Percentiles rank a stretch among this genome's conserved stretches.
Conservation (phyloP, 1,140 invertebrate genomes). For the Lutraria rhynchaena region DNA sequence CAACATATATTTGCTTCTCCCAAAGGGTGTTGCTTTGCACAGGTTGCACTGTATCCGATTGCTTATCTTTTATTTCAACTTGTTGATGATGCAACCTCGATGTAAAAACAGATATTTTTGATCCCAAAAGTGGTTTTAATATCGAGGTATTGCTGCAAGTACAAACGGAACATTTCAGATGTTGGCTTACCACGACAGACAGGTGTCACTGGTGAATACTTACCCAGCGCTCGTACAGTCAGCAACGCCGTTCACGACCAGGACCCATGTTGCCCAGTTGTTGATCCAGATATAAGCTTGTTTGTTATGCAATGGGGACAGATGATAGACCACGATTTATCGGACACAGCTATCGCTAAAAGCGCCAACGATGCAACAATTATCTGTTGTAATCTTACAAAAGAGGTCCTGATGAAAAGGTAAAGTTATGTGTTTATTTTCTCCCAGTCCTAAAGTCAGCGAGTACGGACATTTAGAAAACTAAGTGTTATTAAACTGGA, state of each 20-base stretch:
- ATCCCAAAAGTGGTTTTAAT: no score
- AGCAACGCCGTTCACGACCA: constrained; percentile 52
- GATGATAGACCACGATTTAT: constrained; percentile 59
- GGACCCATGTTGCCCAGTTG: constrained; percentile 51
- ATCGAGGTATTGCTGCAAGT: no score
- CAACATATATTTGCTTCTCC: no score
- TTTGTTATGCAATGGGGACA: constrained; percentile 61
- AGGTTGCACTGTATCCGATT: no score
- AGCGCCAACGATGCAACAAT: constrained; percentile 73
- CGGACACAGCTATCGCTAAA: constrained; percentile 53
- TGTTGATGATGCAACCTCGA: no score
- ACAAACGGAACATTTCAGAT: constrained; percentile 42
- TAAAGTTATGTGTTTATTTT: no score
- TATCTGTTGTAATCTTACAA: constrained; percentile 55
- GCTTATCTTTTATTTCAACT: no score
- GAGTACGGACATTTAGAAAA: no score
- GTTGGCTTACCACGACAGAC: constrained; percentile 47
- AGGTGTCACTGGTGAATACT: constrained; percentile 51
- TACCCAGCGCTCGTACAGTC: constrained; percentile 59
- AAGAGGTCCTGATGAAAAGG: constrained; percentile 42
- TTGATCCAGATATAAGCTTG: constrained; percentile 41
- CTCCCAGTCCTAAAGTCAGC: no score
- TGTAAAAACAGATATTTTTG: no score
- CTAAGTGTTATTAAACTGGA: no score
- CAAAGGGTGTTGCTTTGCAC: no score